Percentiles rank a stretch among this genome's conserved stretches.
These are phyloP conservation scores for Enteromius thamalakanensis DNA, from an alignment of 2,797 vertebrate species.

Conservation along the genomic window DNA sequence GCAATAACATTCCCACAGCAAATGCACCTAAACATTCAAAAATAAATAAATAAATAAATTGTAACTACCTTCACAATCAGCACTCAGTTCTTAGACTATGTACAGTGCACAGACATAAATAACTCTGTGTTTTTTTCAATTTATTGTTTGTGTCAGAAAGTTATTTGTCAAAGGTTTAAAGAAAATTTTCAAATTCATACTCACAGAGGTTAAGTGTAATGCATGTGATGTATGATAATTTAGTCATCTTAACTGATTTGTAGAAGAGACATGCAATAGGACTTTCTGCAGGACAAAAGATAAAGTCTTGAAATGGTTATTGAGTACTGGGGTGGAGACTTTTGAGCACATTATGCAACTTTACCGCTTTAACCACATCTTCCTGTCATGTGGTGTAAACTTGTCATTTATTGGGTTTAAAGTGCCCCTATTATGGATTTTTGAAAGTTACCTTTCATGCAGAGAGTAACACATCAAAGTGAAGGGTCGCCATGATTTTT, in stretches of 20 bases:
- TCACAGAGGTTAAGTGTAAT: neutral
- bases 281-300: neutral
- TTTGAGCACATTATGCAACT: neutral
- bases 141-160: neutral
- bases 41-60: too few species aligned
- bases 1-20: neutral
- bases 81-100: neutral
- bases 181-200: neutral
- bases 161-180: neutral
- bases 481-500: too few species aligned
- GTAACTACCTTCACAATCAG: neutral
- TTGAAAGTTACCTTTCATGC: too few species aligned
- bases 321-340: neutral
- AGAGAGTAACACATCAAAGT: too few species aligned
- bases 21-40: slow-evolving; percentile 1
- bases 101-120: neutral
- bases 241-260: neutral
- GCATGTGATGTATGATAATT: neutral
- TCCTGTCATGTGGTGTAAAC: neutral
- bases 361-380: neutral
- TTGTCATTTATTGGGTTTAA: neutral
- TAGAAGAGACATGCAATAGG: neutral
- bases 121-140: neutral
- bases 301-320: neutral
- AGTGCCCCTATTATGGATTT: too few species aligned